phyloP scores from a whole-genome alignment of 1,140 invertebrate species.

The Oreohelix idahoensis region DNA sequence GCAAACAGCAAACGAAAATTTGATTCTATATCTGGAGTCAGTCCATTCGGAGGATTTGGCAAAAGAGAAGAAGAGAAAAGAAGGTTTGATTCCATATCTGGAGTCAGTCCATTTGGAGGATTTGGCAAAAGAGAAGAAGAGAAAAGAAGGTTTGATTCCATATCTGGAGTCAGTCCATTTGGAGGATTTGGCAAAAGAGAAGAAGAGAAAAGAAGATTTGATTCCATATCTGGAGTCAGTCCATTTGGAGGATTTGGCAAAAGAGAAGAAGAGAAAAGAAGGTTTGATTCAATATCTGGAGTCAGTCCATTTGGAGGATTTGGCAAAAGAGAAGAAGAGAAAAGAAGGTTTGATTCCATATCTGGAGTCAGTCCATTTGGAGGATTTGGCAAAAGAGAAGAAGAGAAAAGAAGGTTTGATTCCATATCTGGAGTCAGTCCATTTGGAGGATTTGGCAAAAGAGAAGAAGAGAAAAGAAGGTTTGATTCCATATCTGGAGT shows the following conservation, averaged over 20 bases:
- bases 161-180: neutral
- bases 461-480: neutral
- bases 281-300: neutral
- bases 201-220: neutral
- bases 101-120: neutral
- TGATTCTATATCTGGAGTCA: too few species aligned
- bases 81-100: neutral
- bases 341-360: neutral
- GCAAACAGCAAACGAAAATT: neutral
- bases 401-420: neutral
- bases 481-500: neutral
- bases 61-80: neutral
- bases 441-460: constrained; percentile 1
- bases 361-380: neutral
- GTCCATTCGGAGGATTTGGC: too few species aligned
- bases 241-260: neutral
- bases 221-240: neutral
- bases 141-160: neutral
- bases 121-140: neutral
- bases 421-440: neutral
- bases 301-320: neutral
- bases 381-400: neutral
- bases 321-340: neutral
- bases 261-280: neutral
- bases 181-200: constrained; percentile 3